Conservation (phyloP, 2,797 vertebrate species). For the Miopithecus talapoin region DNA sequence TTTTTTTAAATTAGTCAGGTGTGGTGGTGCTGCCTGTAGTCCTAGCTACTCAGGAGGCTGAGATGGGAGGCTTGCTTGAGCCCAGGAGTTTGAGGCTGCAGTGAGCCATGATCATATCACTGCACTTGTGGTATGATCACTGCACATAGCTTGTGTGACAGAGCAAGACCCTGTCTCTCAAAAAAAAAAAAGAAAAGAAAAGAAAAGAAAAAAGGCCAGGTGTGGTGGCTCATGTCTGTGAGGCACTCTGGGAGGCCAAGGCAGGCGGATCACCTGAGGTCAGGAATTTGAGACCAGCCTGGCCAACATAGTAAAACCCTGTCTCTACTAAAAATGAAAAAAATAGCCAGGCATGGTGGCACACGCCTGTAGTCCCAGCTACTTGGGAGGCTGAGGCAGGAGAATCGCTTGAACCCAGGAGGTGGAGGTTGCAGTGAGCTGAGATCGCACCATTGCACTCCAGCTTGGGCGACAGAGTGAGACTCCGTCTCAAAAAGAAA, state of each 20-base stretch:
- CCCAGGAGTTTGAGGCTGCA: background rate
- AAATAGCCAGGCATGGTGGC: background rate
- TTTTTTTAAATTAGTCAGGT: background rate
- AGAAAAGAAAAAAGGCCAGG: background rate
- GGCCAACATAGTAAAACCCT: background rate
- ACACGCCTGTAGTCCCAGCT: background rate
- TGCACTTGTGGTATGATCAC: background rate
- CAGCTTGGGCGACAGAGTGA: background rate
- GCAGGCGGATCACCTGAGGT: background rate
- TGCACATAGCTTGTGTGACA: background rate
- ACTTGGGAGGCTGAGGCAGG: background rate
- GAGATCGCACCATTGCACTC: background rate
- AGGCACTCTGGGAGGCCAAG: background rate
- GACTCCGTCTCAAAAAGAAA: background rate
- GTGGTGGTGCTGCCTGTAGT: too few species aligned
- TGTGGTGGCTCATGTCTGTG: background rate
- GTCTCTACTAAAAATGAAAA: background rate
- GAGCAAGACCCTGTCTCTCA: background rate
- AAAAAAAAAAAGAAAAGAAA: background rate
- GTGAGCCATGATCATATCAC: background rate
- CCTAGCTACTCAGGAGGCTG: background rate
- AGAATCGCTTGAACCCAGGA: background rate
- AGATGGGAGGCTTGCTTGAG: background rate
- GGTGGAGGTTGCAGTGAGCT: background rate
- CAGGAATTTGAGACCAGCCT: background rate